These are phyloP conservation scores for Clarias platycephalus DNA, from an alignment of 2,797 vertebrate genomes.

Conservation along the genomic window DNA sequence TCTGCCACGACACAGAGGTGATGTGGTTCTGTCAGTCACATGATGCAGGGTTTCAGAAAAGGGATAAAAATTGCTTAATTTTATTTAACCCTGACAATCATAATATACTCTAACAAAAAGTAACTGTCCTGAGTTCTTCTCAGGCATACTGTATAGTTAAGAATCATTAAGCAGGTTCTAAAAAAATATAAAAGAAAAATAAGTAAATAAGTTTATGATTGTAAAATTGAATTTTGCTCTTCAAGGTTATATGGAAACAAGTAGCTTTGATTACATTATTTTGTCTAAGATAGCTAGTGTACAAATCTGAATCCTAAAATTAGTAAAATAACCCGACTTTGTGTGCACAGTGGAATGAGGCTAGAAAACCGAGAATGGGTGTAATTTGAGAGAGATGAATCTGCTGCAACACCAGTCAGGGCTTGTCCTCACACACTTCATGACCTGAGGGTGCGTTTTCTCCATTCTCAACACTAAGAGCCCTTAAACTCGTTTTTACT, in stretches of 20 bases:
- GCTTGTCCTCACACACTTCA: slow-evolving; percentile 59
- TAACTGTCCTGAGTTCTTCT: background rate
- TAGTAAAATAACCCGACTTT: background rate
- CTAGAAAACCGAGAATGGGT: slow-evolving; percentile 32
- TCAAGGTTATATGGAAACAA: background rate
- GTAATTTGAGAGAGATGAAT: slow-evolving; percentile 41
- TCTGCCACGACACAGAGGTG: background rate
- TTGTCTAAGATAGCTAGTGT: background rate
- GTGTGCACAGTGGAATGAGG: slow-evolving; percentile 17
- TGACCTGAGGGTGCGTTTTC: slow-evolving; percentile 53
- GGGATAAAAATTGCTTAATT: background rate
- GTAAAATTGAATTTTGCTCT: background rate
- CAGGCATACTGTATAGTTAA: background rate
- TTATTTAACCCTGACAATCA: background rate
- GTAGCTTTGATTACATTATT: background rate
- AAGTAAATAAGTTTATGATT: background rate
- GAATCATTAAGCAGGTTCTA: background rate
- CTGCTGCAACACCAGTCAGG: slow-evolving; percentile 59
- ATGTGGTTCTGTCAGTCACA: slow-evolving; percentile 3
- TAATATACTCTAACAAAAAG: background rate
- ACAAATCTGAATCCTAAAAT: background rate
- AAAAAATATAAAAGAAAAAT: background rate
- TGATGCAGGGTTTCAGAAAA: background rate
- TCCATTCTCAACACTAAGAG: slow-evolving; percentile 31
- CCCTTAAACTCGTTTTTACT: background rate